Percentiles rank a stretch among this genome's conserved stretches.
phyloP scores from a whole-genome alignment of 2,797 vertebrate species.

The Crenichthys baileyi region DNA sequence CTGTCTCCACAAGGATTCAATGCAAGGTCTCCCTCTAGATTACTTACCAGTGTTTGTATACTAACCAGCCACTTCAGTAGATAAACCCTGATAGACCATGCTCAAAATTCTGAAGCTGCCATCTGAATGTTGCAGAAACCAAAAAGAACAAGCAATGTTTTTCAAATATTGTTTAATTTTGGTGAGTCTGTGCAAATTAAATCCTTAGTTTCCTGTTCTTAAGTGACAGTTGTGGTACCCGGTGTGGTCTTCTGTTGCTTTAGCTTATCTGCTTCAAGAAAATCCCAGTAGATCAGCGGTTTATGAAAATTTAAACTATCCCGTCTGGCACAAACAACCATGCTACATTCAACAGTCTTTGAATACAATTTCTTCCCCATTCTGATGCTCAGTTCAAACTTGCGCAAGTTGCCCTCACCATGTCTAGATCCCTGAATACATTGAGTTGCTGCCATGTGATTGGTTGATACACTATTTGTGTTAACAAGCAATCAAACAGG shows the following conservation, averaged over 20 bases:
- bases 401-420: neutral
- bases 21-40: neutral
- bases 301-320: conserved; percentile 1
- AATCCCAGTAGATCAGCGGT: conserved; percentile 3
- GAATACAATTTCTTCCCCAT: neutral
- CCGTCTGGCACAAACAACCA: conserved; percentile 2
- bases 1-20: neutral
- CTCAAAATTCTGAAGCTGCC: neutral
- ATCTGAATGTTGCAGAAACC: neutral
- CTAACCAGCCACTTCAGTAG: neutral
- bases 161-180: neutral
- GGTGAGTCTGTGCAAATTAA: neutral
- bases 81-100: neutral
- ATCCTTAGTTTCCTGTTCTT: neutral
- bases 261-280: conserved; percentile 1
- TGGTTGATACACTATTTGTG: neutral
- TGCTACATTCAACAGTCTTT: neutral
- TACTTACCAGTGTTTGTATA: neutral
- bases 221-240: neutral
- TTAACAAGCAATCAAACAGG: neutral
- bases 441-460: neutral
- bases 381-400: neutral
- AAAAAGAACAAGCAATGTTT: neutral
- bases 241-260: neutral
- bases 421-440: neutral